Evolutionary conservation across 2,797 vertebrate species (phyloP), one percentile per base, ranked within the genome.

Genomic region (Botia kubotai): DNA sequence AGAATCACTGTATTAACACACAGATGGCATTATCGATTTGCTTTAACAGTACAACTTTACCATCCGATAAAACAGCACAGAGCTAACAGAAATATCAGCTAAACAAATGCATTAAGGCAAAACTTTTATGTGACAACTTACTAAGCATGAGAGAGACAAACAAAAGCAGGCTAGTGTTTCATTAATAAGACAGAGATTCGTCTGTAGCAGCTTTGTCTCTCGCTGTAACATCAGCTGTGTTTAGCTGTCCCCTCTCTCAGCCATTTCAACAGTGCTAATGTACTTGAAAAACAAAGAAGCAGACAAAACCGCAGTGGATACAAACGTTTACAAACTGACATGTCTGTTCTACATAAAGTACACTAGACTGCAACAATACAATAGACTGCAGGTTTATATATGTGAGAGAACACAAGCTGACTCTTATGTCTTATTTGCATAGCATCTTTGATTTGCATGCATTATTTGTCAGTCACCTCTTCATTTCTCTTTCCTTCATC

Each of bases 181-280:
- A 90, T 91, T 90, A 91, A 90, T 80, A 83, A 26, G 23, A 26
- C 23, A 7, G 36, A 7, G 36, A 88, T 81, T 77, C 81, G 84
- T 80, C 85, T 84, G 83, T 70, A 33, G 76, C 72, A 74, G 36
- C 88, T 82, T 87, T 89, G 88, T 85, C 75, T 78, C 83, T 85
- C 78, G 74, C 70, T 74, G 73, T 76, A 75, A 70, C 70, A 86
- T 85, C 67, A 88, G 84, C 81, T 82, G 80, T 74, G 86, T 82
- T 81, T 84, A 79, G 73, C 72, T 73, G 77, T 88, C 86, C 91
- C 91, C 88, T 88, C 85, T 82, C 74, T 75, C 68, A 81, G 79
- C 53, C 33, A 48, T 75, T 43, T 52, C 60, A 68, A 12, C 26
- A 23, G 33, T 26, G 62, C 58, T 53, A 62, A 82, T 50, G 50